A percentile compares a stretch with the other conserved stretches of the same genome.
phyloP scores from a whole-genome alignment of 2,888 invertebrate genomes.

The Apantesis nais region DNA sequence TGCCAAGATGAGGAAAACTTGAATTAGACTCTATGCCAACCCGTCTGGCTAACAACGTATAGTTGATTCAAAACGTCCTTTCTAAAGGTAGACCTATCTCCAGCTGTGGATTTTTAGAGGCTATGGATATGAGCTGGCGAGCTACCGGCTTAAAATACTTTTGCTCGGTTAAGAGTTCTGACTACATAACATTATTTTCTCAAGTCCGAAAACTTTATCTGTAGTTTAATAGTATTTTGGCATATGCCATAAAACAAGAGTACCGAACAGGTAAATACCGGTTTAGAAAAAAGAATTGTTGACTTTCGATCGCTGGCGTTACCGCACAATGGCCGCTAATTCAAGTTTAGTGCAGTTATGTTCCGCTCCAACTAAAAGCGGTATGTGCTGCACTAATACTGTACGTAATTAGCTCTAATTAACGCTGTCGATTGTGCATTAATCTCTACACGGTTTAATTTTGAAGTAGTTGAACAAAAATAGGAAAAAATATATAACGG shows the following conservation, averaged over 20 bases:
- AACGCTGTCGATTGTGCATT: constrained; percentile 23
- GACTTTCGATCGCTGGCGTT: constrained; percentile 29
- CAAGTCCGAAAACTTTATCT: not conserved
- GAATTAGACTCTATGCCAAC: too few species aligned
- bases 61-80: too few species aligned
- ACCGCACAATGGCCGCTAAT: constrained; percentile 19
- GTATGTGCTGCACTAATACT: constrained; percentile 15
- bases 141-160: too few species aligned
- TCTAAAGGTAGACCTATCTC: too few species aligned
- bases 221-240: not conserved
- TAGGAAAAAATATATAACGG: not conserved
- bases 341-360: constrained; percentile 28
- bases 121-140: too few species aligned
- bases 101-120: too few species aligned
- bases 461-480: constrained; percentile 3
- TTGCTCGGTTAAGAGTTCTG: too few species aligned
- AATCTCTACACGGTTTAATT: constrained; percentile 12
- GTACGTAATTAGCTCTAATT: constrained; percentile 47
- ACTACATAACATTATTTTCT: too few species aligned
- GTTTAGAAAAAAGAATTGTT: not conserved
- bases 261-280: not conserved
- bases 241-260: not conserved
- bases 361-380: constrained; percentile 30
- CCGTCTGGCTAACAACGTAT: too few species aligned
- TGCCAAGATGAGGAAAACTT: too few species aligned